Evolutionary conservation across 2,888 invertebrate genomes (phyloP), one percentile per base, ranked within the genome.

Genomic region (Omphaloscelis lunosa): DNA sequence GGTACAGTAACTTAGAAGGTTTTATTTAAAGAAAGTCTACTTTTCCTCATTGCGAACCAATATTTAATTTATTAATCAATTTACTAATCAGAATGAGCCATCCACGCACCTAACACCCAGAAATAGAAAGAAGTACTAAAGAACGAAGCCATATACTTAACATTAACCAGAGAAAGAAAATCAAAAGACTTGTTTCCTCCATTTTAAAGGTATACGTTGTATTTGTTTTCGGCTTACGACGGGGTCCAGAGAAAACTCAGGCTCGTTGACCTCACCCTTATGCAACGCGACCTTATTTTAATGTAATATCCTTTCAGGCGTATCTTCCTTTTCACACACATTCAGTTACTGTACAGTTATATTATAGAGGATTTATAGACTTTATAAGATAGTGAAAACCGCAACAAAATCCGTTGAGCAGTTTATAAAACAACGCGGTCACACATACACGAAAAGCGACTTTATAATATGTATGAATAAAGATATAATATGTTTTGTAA

Each of bases 121-220:
- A 39, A 27, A 56, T 56, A 41, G 17, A 51, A 56, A 56, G 1
- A 67, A 51, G 53, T 15, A 59, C n/a, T 72, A 59, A 83, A 29
- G 12, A 59, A 59, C 27, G 20, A 68, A 71, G 12, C 56, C 29
- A 45, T 56, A 65, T 6, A 70, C 2, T 29, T 6, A 48, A 59
- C 27, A 65, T 11, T 56, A 29, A 27, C 11, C 15, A 65, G n/a
- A 63, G 34, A 45, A 59, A 58, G 48, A 48, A 53, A 77, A 62
- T 63, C n/a, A 74, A 53, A 66, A 41, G 8, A 15, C 23, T 77
- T 15, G 5, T 66, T 59, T 29, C 5, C 29, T 67, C 23, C 5
- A 63, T 39, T 63, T 75, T 51, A 34, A 45, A 41, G n/a, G 23
- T 41, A 15, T 15, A 1, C 9, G 23, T 66, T 39, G 11, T 29